Base-by-base conservation (phyloP, 1,140 invertebrate species). In the Zaprionus inermis region DNA sequence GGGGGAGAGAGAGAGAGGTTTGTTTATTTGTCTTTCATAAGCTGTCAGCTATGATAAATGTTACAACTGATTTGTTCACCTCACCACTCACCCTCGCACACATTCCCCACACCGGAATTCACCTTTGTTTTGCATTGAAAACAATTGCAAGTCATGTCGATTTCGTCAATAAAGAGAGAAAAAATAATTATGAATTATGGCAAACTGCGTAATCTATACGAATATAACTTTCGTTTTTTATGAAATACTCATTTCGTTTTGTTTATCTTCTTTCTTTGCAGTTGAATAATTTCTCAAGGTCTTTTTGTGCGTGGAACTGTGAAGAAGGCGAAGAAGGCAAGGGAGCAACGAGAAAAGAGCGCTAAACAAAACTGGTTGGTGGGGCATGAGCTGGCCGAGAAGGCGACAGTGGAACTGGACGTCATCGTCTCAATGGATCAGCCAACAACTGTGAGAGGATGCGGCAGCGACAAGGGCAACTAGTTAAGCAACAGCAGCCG, bases 231-330 rank as follows among this genome's bases (percentile, higher is more conserved):
- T 74, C 63, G n/a, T 41, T 67, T 72, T 57, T 59, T 28, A 34
- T 58, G 20, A 24, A 30, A n/a, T 55, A 34, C 41, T 65, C 20
- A 78, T 81, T 76, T 75, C 22, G 52, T 64, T 79, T 56, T 71
- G 46, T 55, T 71, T 78, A 64, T 16, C 52, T 65, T 46, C 63
- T 83, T 68, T 79, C 72, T 69, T 83, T 84, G 51, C 76, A 83
- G 80, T 72, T 79, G 68, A 72, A 49, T 83, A 60, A 76, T 75
- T 68, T 34, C 76, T 70, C 81, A 83, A 83, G 80, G 80, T 82
- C 79, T 78, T 63, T 77, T 14, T 51, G 59, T 71, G 60, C 59
- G 60, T 34, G 41, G 16, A 63, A 49, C 49, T 61, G 41, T 64
- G 57, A 65, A 41, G 30, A 38, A 36, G 14, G 44, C 18, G 38